Base-by-base conservation (phyloP, 2,888 invertebrate genomes). In the Philopedon plagiatum region DNA sequence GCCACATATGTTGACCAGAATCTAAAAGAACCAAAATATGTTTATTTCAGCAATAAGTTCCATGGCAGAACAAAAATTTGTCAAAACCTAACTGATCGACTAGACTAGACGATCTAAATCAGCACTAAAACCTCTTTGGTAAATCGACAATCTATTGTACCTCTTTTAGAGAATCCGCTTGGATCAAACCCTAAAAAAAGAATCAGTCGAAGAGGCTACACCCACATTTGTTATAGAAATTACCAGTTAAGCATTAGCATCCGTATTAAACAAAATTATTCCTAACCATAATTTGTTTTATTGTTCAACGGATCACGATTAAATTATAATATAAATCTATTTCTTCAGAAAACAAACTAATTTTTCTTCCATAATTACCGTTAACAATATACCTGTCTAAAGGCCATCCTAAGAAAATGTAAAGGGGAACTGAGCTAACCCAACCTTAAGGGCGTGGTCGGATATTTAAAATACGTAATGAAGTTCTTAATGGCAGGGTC, bases 371-470 rank as follows among this genome's bases (percentile, higher is more conserved):
- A 15, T 21, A 46, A 46, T 23, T 23, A 46, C 11, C 2, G 5
- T 21, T 21, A 44, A 44, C 41, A 44, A 18, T 44, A 19, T 9
- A 19, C 19, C 18, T 23, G n/a, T 49, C 13, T 26, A 51, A 51
- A 51, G 29, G 51, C 8, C 51, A 51, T 51, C 29, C 15, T 51
- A n/a, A 5, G 26, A 51, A 46, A 26, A 51, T 51, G 13, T 29
- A 51, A 51, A 29, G 51, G 29, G 26, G 13, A 51, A 51, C 26
- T 46, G 13, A 51, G 29, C 26, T 46, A 46, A 51, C 51, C 51
- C 29, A 51, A 29, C 51, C 29, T 2, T 51, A 8, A 51, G 51
- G 49, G 51, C 29, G 51, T 51, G 51, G 51, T 51, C 2, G 2
- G 3, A 2, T 2, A 15, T 39, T 39, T 15, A 39, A 15, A 1